These are phyloP conservation scores for Drosophila carrolli DNA, from an alignment of 1,140 invertebrate genomes.

Conservation along the genomic window DNA sequence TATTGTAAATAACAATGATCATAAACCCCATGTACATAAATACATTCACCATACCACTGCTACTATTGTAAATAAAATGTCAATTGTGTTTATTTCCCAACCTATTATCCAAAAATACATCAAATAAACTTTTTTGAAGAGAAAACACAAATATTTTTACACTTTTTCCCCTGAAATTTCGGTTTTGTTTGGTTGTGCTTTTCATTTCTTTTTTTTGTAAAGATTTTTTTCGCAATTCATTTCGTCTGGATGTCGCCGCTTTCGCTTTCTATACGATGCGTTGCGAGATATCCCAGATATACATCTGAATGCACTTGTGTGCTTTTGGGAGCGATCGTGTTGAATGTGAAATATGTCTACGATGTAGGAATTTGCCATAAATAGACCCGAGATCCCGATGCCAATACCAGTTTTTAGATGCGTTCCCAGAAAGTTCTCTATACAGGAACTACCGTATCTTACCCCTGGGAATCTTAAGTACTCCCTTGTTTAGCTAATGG, in stretches of 20 bases:
- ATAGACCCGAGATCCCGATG: slow-evolving; percentile 52
- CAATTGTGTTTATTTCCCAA: slow-evolving; percentile 43
- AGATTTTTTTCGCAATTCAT: slow-evolving; percentile 27
- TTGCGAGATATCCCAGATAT: neutral
- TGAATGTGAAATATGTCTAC: slow-evolving; percentile 60
- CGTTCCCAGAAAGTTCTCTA: slow-evolving; percentile 21
- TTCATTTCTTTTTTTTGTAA: neutral
- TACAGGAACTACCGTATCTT: slow-evolving; percentile 11
- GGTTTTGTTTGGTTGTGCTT: neutral
- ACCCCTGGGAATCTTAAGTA: slow-evolving; percentile 43
- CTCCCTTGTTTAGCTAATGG: slow-evolving; percentile 32
- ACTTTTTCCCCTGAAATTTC: slow-evolving; percentile 11
- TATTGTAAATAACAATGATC: slow-evolving; percentile 31
- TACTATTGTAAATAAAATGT: slow-evolving; percentile 45
- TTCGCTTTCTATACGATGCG: slow-evolving; percentile 34
- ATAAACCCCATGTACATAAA: slow-evolving; percentile 10
- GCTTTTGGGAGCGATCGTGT: slow-evolving; percentile 41
- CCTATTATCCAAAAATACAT: slow-evolving; percentile 32
- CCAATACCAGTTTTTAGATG: slow-evolving; percentile 12
- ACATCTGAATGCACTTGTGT: slow-evolving; percentile 55
- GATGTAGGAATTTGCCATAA: slow-evolving; percentile 72
- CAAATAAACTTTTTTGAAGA: slow-evolving; percentile 32
- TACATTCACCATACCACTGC: neutral
- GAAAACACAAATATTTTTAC: slow-evolving; percentile 17
- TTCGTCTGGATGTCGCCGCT: slow-evolving; percentile 19